Conservation (phyloP, 1,140 invertebrate species). For the Matsumurasca onukii region DNA sequence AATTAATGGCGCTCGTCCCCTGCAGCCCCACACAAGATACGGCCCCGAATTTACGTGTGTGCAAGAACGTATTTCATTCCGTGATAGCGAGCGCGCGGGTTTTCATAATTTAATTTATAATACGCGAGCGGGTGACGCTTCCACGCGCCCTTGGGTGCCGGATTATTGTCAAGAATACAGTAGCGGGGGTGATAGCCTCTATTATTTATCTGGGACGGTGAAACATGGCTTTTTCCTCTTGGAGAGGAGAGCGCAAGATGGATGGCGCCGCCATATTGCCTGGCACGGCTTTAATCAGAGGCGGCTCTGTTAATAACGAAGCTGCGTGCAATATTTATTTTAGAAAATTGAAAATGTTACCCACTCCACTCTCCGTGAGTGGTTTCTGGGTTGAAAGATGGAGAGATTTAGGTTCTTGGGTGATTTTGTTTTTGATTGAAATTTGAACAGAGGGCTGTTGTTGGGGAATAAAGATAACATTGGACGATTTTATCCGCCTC, state of each 20-base stretch:
- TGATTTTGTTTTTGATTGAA: too few relatives aligned
- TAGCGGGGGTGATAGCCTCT: background rate
- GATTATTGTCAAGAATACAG: conserved; percentile 26
- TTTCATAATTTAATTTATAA: conserved; percentile 26
- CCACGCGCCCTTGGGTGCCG: conserved; percentile 12
- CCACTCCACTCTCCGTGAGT: too few relatives aligned
- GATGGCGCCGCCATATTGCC: conserved; percentile 23
- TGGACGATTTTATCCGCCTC: too few relatives aligned
- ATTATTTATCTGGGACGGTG: conserved; percentile 17
- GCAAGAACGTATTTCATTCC: conserved; percentile 22
- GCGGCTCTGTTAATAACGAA: conserved; percentile 21
- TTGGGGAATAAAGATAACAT: too few relatives aligned
- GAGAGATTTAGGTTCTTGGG: too few relatives aligned
- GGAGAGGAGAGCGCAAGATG: conserved; percentile 10
- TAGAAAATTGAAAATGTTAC: conserved; percentile 18
- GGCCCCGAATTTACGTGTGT: conserved; percentile 10
- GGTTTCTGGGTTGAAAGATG: too few relatives aligned
- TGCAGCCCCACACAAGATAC: background rate
- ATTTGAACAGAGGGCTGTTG: too few relatives aligned
- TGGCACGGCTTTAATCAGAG: conserved; percentile 18
- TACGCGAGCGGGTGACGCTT: conserved; percentile 12
- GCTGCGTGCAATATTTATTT: conserved; percentile 18
- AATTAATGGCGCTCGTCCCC: conserved; percentile 7
- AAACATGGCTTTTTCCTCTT: conserved; percentile 26
- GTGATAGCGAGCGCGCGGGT: conserved; percentile 9